Base-by-base conservation (phyloP, 2,113 vertebrate species). In the Albula glossodonta region DNA sequence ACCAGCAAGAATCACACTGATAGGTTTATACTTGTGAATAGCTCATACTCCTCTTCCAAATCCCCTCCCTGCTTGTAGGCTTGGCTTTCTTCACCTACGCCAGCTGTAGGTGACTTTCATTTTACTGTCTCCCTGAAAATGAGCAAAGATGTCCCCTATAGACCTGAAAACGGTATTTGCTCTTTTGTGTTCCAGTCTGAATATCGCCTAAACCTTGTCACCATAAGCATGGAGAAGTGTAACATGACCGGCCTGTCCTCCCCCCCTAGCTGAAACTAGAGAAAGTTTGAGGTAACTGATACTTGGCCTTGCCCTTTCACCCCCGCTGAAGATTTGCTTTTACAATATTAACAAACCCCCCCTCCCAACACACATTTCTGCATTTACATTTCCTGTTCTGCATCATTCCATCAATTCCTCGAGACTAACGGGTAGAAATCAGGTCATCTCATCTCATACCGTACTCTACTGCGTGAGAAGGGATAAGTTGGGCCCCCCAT, bases 311-410 rank as follows among this genome's bases (percentile, higher is more conserved):
- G 49, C 87, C 57, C 86, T 88, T 86, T 53, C 11, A 74, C 52
- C 82, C 53, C 81, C 81, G n/a, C 80, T 51, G 57, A 86, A 63
- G 85, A 52, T 87, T 82, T 22, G 56, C 81, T 85, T 41, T 85
- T 94, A 91, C 92, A 95, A 92, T 94, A 94, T 94, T 93, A 90
- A 94, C 90, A 48, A 88, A 85, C 48, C 49, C 63, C 79, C 52
- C 83, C 53, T 51, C 60, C 51, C 50, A 17, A 57, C 77, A 1
- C 70, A 31, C 5, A 74, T 31, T 31, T 31, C n/a, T 11, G 25
- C n/a, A 10, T 74, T 74, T 74, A n/a, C 25, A 8, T 74, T 74
- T 5, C 1, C 4, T 70, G 4, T 70, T 70, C 4, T 22, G 63
- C 63, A 13, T 70, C 63, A 10, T 10, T 74, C 31, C 70, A 74